Evolutionary conservation across 2,113 vertebrate species (phyloP).

Genomic region (Dendrocopos noguchii): DNA sequence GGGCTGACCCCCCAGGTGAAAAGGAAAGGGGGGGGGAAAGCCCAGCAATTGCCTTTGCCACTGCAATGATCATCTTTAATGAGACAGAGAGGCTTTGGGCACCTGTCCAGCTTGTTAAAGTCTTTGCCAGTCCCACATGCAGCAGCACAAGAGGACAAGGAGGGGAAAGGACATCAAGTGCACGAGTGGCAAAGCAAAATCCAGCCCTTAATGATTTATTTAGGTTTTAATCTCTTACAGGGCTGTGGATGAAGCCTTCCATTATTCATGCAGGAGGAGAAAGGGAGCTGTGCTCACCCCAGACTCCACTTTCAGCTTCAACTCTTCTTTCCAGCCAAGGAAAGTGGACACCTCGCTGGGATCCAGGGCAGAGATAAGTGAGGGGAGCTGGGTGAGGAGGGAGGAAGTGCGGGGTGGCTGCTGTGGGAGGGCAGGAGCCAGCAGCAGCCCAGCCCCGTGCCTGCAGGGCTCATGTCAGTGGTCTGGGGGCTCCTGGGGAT

Average conservation of each 20-base stretch:
- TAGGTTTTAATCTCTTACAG: slow-evolving; percentile 17
- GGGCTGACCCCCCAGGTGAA: not conserved
- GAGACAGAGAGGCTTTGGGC: slow-evolving; percentile 26
- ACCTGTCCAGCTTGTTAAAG: slow-evolving; percentile 13
- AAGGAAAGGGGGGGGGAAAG: not conserved
- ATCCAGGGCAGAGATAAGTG: not conserved
- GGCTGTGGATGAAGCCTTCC: not conserved
- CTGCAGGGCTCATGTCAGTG: accelerated
- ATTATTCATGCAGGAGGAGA: slow-evolving; percentile 17
- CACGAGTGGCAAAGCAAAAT: not conserved
- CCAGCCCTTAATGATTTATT: not conserved
- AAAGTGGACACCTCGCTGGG: not conserved
- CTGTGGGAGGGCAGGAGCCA: not conserved
- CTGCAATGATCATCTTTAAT: not conserved
- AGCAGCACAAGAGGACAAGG: not conserved
- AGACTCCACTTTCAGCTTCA: not conserved
- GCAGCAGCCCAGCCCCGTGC: not conserved
- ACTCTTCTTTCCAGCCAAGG: not conserved
- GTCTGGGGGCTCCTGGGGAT: not conserved
- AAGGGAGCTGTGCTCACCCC: not conserved
- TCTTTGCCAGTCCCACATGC: not conserved
- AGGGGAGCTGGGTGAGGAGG: not conserved
- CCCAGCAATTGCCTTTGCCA: not conserved
- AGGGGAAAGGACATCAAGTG: not conserved
- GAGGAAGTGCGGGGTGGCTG: not conserved